A percentile compares a stretch with the other conserved stretches of the same genome.
These are phyloP conservation scores for Ctenopoma kingsleyae DNA, from an alignment of 2,797 vertebrate genomes.

Conservation along the genomic window DNA sequence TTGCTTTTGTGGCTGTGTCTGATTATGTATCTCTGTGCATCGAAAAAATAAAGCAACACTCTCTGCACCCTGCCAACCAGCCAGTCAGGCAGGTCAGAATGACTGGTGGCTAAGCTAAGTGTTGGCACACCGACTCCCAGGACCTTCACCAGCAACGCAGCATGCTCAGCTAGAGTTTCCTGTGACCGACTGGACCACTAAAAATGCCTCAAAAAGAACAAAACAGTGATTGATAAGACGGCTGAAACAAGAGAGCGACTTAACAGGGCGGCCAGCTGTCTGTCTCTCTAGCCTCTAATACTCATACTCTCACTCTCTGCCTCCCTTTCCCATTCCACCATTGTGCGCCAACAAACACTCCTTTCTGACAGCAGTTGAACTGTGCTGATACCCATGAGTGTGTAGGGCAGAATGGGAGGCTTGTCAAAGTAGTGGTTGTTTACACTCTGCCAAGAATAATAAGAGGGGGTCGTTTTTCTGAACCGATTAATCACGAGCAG, in stretches of 20 bases:
- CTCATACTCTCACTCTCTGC: constrained; percentile 60
- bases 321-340: constrained; percentile 70
- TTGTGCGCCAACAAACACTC: constrained; percentile 80
- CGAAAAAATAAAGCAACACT: constrained; percentile 9
- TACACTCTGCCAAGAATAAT: constrained; percentile 79
- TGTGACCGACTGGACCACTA: constrained; percentile 68
- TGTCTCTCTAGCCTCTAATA: constrained; percentile 73
- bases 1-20: constrained; percentile 23
- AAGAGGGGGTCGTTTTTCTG: constrained; percentile 72
- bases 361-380: constrained; percentile 80
- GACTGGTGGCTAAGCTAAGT: constrained; percentile 63
- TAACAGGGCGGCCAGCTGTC: constrained; percentile 77
- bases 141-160: constrained; percentile 70
- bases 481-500: constrained; percentile 78
- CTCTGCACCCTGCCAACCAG: constrained; percentile 34
- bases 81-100: constrained; percentile 57
- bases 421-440: constrained; percentile 82
- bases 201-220: constrained; percentile 81
- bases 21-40: constrained; percentile 33
- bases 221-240: constrained; percentile 85
- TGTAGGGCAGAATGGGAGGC: constrained; percentile 72
- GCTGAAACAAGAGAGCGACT: constrained; percentile 82
- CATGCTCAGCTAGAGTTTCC: constrained; percentile 74
- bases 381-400: constrained; percentile 75
- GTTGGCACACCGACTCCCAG: constrained; percentile 64